Percentiles rank a stretch among this genome's conserved stretches.
phyloP scores from a whole-genome alignment of 2,888 invertebrate species.

The Quadriops clusia region DNA sequence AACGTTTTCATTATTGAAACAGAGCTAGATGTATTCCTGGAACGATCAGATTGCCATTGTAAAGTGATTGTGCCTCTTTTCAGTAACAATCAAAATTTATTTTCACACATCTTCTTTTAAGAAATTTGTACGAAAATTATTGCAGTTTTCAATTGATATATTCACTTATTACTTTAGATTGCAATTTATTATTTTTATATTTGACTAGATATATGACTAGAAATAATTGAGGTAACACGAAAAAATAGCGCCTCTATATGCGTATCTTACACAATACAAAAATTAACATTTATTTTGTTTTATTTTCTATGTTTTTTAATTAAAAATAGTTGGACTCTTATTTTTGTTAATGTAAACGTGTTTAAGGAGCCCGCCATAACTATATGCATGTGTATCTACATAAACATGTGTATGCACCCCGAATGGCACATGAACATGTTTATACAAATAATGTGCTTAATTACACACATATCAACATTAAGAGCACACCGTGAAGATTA shows the following conservation, averaged over 20 bases:
- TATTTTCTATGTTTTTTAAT: constrained; percentile 3
- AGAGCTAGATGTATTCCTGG: no score
- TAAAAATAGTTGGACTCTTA: constrained; percentile 6
- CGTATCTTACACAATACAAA: constrained; percentile 2
- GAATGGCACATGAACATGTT: no score
- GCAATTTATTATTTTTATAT: constrained; percentile 17
- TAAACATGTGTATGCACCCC: no score
- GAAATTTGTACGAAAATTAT: constrained; percentile 25
- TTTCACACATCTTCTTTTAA: constrained; percentile 1
- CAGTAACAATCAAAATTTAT: constrained; percentile 7
- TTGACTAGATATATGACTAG: constrained; percentile 22
- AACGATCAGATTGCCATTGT: no score
- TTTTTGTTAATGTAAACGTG: constrained; percentile 1
- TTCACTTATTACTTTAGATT: constrained; percentile 28
- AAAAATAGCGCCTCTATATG: not conserved
- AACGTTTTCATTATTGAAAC: constrained; percentile 1
- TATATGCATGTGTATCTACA: no score
- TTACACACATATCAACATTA: constrained; percentile 21
- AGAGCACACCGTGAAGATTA: constrained; percentile 21
- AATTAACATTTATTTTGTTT: not conserved
- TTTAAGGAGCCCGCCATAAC: constrained; percentile 30
- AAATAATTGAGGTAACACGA: constrained; percentile 14
- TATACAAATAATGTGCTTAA: constrained; percentile 16
- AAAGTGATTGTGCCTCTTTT: constrained; percentile 32
- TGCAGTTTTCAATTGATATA: constrained; percentile 30